Conservation (phyloP, 2,888 invertebrate genomes). For the Xestia sexstrigata region DNA sequence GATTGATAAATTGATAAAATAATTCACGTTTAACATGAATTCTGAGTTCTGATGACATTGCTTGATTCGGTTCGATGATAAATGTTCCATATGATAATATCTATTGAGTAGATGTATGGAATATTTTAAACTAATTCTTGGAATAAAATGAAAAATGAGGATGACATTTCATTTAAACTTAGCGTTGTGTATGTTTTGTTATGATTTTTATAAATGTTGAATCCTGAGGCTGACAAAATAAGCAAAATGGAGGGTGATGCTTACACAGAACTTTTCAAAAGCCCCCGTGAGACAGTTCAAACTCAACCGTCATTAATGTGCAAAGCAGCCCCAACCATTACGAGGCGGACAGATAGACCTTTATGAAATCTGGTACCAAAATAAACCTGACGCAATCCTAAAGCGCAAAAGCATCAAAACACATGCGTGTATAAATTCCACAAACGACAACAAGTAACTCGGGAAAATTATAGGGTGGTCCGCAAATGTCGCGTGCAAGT, state of each 20-base stretch:
- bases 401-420: constrained; percentile 68
- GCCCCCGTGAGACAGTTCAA: constrained; percentile 12
- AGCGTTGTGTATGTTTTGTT: not conserved
- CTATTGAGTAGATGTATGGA: constrained; percentile 7
- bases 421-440: constrained; percentile 64
- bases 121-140: constrained; percentile 6
- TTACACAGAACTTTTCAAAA: constrained; percentile 30
- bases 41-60: constrained; percentile 33
- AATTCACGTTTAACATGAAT: constrained; percentile 43
- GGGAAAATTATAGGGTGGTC: constrained; percentile 72
- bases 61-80: constrained; percentile 28
- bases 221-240: not conserved
- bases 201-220: not conserved
- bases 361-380: constrained; percentile 61
- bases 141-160: not conserved
- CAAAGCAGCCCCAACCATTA: constrained; percentile 48
- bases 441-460: constrained; percentile 72
- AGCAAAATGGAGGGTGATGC: constrained; percentile 14
- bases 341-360: constrained; percentile 47
- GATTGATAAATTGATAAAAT: constrained; percentile 63
- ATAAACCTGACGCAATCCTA: constrained; percentile 59
- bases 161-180: not conserved
- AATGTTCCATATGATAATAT: constrained; percentile 43
- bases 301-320: constrained; percentile 56
- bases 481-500: constrained; percentile 75